Conservation (phyloP, 2,888 invertebrate species). For the Villa cingulata region DNA sequence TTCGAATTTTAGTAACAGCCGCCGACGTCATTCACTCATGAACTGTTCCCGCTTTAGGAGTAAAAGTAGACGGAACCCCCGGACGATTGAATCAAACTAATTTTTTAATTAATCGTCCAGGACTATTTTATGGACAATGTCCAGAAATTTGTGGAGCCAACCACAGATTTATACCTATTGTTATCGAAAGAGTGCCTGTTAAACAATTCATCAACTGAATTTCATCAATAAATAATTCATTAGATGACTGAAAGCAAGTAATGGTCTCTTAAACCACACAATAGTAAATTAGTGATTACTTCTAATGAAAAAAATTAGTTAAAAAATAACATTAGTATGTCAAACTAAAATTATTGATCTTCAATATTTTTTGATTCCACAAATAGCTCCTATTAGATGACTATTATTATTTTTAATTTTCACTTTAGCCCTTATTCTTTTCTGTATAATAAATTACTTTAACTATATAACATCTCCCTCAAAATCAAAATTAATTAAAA, state of each 20-base stretch:
- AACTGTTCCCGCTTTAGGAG: conserved; percentile 43
- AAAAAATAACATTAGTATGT: conserved; percentile 44
- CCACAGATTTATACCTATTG: conserved; percentile 63
- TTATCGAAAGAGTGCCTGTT: conserved; percentile 41
- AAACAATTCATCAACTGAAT: conserved; percentile 43
- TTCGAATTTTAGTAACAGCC: conserved; percentile 44
- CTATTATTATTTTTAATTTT: conserved; percentile 27
- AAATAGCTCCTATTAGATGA: conserved; percentile 47
- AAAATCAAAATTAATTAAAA: conserved; percentile 21
- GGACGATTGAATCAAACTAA: conserved; percentile 47
- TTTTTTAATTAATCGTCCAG: conserved; percentile 44
- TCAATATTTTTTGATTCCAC: conserved; percentile 47
- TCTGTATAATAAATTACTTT: conserved; percentile 40
- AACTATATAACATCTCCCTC: conserved; percentile 26
- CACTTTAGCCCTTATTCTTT: conserved; percentile 32
- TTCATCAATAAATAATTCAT: conserved; percentile 35
- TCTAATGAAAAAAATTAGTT: conserved; percentile 38
- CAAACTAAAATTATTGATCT: conserved; percentile 44
- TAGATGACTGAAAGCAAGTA: conserved; percentile 51
- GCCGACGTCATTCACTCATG: conserved; percentile 50
- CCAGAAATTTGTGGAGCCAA: conserved; percentile 66
- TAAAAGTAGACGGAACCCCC: conserved; percentile 49
- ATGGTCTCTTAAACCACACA: conserved; percentile 49
- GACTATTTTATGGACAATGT: conserved; percentile 56
- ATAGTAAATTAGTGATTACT: conserved; percentile 45